These are phyloP conservation scores for Barnardius zonarius DNA, from an alignment of 2,113 vertebrate species.

Conservation along the genomic window DNA sequence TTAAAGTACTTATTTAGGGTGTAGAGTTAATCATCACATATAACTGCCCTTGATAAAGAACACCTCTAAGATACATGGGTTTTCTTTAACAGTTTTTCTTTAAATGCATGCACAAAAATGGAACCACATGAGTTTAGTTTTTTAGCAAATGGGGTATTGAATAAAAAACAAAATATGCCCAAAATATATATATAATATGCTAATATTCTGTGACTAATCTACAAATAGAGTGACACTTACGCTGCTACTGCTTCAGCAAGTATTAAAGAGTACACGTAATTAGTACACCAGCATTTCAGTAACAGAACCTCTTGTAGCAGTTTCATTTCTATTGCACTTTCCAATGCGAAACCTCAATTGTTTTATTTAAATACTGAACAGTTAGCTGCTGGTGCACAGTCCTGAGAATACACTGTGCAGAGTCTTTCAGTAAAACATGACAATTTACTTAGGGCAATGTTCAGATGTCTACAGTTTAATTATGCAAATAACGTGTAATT, in stretches of 20 bases:
- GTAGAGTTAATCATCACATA: background rate
- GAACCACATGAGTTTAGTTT: background rate
- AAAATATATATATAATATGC: background rate
- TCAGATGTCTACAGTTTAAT: constrained; percentile 60
- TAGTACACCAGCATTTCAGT: constrained; percentile 2
- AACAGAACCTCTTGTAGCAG: background rate
- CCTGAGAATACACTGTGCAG: background rate
- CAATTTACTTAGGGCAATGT: background rate
- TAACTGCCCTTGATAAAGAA: background rate
- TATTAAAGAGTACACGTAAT: background rate
- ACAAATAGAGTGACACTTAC: background rate
- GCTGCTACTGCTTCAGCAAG: background rate
- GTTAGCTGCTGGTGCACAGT: constrained; percentile 3
- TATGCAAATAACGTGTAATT: constrained; percentile 65
- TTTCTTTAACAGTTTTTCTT: background rate
- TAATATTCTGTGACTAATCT: background rate
- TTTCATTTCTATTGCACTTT: constrained; percentile 17
- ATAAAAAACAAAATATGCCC: background rate
- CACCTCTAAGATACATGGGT: background rate
- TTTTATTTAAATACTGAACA: constrained; percentile 45
- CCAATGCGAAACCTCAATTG: constrained; percentile 6
- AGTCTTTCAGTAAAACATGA: constrained; percentile 32
- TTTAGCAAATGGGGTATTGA: background rate
- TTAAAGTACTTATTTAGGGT: background rate
- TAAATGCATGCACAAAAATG: background rate